These are phyloP conservation scores for Oreocharis arfaki DNA, from an alignment of 2,113 vertebrate genomes.

Conservation along the genomic window DNA sequence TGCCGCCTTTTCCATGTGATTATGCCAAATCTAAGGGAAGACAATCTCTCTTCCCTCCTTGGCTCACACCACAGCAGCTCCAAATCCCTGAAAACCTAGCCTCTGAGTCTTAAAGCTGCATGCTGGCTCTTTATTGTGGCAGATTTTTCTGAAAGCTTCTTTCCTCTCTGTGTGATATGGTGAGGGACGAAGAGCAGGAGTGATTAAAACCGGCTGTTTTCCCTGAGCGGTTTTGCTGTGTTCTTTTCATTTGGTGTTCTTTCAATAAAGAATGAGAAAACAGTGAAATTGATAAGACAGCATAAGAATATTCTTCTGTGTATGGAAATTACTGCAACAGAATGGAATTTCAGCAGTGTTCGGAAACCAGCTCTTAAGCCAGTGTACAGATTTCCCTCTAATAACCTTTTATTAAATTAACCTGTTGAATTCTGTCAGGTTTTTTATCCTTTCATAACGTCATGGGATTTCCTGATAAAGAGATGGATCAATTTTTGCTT, in stretches of 20 bases:
- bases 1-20: background rate
- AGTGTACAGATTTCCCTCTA: background rate
- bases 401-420: conserved; percentile 1
- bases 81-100: background rate
- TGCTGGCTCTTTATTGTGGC: background rate
- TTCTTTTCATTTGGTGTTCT: conserved; percentile 1
- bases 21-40: background rate
- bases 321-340: conserved; percentile 11
- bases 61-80: background rate
- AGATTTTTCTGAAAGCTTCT: conserved; percentile 3
- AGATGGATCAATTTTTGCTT: background rate
- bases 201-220: conserved; percentile 27
- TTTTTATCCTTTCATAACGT: background rate
- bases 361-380: background rate
- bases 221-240: background rate
- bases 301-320: background rate
- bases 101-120: background rate
- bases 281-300: background rate
- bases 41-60: background rate
- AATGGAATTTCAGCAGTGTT: conserved; percentile 10
- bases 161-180: background rate
- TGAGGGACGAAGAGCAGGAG: background rate
- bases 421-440: background rate
- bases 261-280: conserved; percentile 9
- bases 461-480: background rate